phyloP scores from a whole-genome alignment of 2,113 vertebrate genomes.

The Pachycephala philippinensis region DNA sequence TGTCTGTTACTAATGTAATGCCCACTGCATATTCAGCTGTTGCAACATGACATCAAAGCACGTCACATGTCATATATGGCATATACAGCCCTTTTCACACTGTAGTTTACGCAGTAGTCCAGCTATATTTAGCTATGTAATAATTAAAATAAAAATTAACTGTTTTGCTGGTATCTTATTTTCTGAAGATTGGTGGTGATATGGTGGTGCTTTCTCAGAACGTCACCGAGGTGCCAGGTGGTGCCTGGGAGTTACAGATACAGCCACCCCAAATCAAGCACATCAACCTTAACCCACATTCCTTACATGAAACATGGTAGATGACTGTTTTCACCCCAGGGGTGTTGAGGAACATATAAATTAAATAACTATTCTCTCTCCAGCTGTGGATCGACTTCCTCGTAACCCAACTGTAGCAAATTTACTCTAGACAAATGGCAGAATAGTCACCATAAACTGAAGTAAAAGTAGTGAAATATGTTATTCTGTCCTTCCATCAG shows the following conservation, averaged over 20 bases:
- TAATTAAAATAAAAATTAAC: neutral
- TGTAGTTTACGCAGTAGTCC: neutral
- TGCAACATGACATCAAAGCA: too few species aligned
- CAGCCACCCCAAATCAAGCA: neutral
- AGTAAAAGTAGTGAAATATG: neutral
- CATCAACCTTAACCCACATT: neutral
- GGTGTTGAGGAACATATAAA: neutral
- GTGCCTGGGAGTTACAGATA: neutral
- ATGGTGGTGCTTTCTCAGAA: neutral
- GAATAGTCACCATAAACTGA: neutral
- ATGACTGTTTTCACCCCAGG: neutral
- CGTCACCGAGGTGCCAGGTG: rapidly evolving
- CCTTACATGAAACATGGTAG: neutral
- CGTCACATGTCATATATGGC: neutral
- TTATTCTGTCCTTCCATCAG: neutral
- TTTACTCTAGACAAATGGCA: neutral
- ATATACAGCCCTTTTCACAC: neutral
- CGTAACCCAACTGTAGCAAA: neutral
- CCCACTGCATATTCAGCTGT: neutral
- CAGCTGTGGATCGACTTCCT: neutral
- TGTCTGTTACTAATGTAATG: neutral
- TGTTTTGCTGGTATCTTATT: neutral
- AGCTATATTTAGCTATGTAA: neutral
- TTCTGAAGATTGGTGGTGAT: neutral
- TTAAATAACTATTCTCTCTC: neutral